Conservation (phyloP, 30 jellyfish, hydroid and myxozoan species). For the Pseudorhiza aurosa region DNA sequence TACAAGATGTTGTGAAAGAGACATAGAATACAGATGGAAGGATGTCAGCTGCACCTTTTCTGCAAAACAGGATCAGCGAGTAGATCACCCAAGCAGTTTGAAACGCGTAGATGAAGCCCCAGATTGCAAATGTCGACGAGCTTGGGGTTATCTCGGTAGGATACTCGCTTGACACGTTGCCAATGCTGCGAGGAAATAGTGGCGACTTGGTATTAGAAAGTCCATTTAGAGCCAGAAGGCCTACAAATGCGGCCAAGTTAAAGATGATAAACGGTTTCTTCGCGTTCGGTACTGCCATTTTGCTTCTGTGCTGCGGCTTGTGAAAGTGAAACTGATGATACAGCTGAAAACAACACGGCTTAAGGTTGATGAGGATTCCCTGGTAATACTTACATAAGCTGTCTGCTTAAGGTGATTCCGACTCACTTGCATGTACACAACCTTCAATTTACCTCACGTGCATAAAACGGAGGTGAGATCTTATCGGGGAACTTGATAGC, state of each 20-base stretch:
- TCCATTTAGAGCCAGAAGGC: conserved; percentile 62
- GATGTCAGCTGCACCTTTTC: conserved; percentile 57
- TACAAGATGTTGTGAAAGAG: conserved; percentile 40
- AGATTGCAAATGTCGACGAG: conserved; percentile 75
- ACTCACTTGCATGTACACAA: too few species aligned
- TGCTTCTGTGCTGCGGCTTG: too few species aligned
- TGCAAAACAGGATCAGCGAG: conserved; percentile 39
- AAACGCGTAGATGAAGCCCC: conserved; percentile 77
- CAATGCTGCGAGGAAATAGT: conserved; percentile 57
- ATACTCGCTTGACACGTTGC: conserved; percentile 44
- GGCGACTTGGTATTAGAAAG: conserved; percentile 39
- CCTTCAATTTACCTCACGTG: too few species aligned
- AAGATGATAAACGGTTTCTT: conserved; percentile 42
- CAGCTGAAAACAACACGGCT: too few species aligned
- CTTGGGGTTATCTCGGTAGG: conserved; percentile 80
- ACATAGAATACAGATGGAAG: conserved; percentile 62
- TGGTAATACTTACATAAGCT: too few species aligned
- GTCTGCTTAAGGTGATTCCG: too few species aligned
- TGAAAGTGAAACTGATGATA: too few species aligned
- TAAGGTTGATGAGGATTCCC: too few species aligned
- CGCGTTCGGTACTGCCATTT: conserved; percentile 30
- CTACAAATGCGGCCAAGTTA: conserved; percentile 33
- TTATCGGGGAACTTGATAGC: too few species aligned
- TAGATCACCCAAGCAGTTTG: conserved; percentile 68
- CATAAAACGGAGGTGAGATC: too few species aligned